Base-by-base conservation (phyloP, 2,797 vertebrate species). In the Austrolebias charrua region DNA sequence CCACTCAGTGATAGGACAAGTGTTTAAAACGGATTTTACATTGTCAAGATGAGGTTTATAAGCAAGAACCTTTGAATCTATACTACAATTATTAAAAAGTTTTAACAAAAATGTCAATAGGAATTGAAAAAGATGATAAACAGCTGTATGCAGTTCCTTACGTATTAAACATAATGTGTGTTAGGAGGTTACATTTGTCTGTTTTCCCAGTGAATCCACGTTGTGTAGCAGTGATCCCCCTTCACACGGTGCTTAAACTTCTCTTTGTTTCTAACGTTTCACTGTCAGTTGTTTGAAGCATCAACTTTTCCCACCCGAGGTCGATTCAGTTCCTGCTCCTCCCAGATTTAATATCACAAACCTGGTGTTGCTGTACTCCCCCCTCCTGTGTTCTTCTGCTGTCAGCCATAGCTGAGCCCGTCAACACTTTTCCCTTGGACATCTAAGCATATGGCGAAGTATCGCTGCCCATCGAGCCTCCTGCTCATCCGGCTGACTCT, bases 361-460 rank as follows among this genome's bases (percentile, higher is more conserved):
- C 55, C 71, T 77, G 71, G 62, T 73, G 70, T 62, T 69, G 63
- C 67, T 75, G 60, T 47, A 54, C 18, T 35, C 48, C 2, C 38
- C 5, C 62, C 62, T 56, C 65, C 15, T 60, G 9, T 84, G 78
- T 76, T 84, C 78, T 80, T 74, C 82, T 87, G 81, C 77, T 85
- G 72, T 83, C 81, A 80, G 84, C 68, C 75, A 88, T 90, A 90
- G 91, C 91, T 88, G 72, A 91, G 88, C 69, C 77, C 75, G 86
- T 84, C 84, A 88, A 86, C 75, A 87, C 81, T 86, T 86, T 83
- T 88, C 86, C 69, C 78, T 80, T 69, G 46, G 50, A 82, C 86
- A 80, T 91, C 66, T 75, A 75, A 89, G 85, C 92, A 93, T 92
- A 92, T 93, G 92, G 87, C 64, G 58, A 60, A 35, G 64, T 59